Evolutionary conservation across 2,797 vertebrate genomes (phyloP).

Genomic region (Rhyacichthys aspro): DNA sequence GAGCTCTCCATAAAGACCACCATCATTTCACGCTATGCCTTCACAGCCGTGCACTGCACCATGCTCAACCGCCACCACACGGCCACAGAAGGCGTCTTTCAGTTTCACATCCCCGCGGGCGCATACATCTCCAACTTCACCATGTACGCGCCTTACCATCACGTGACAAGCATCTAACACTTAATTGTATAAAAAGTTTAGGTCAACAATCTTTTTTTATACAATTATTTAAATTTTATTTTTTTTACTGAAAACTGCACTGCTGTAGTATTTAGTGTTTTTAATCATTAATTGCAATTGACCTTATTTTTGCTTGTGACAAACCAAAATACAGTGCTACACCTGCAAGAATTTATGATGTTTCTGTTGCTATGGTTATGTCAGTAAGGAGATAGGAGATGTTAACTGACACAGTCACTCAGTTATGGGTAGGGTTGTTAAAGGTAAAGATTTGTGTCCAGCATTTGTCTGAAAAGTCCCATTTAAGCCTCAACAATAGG

Average conservation of each 20-base stretch:
- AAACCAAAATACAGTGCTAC: background rate
- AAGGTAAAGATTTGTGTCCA: too few species aligned
- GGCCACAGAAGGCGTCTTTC: constrained; percentile 86
- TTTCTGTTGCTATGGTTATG: constrained; percentile 46
- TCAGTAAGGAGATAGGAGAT: constrained; percentile 13
- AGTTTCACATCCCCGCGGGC: constrained; percentile 87
- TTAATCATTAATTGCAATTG: too few species aligned
- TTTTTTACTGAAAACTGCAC: too few species aligned
- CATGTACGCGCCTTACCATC: constrained; percentile 82
- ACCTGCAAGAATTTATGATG: constrained; percentile 31
- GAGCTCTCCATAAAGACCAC: constrained; percentile 91
- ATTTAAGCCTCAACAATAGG: too few species aligned
- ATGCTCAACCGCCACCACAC: constrained; percentile 89
- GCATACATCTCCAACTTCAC: constrained; percentile 97
- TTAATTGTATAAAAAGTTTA: too few species aligned
- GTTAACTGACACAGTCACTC: constrained; percentile 2
- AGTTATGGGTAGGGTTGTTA: constrained; percentile 24
- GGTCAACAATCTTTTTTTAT: too few species aligned
- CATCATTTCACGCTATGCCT: constrained; percentile 93
- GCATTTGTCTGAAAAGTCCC: too few species aligned
- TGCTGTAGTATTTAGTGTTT: too few species aligned
- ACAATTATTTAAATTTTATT: too few species aligned
- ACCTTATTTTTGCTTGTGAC: too few species aligned
- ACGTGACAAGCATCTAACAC: background rate
- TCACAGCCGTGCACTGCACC: constrained; percentile 90